Evolutionary conservation across 2,113 vertebrate genomes (phyloP), one percentile per base, ranked within the genome.

Genomic region (Oceanites oceanicus): DNA sequence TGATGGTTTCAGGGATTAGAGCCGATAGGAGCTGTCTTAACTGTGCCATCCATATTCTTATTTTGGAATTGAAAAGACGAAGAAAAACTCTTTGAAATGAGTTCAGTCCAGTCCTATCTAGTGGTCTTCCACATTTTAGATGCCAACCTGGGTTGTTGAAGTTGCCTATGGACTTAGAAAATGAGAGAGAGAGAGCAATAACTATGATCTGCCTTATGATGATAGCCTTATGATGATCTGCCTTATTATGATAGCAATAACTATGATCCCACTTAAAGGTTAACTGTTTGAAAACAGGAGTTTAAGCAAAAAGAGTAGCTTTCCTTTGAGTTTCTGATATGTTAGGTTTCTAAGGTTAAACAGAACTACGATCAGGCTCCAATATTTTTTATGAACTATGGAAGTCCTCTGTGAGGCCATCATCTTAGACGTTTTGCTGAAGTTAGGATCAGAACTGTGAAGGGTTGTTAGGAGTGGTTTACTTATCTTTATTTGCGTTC

Each of bases 341-440:
- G 34, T 56, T 49, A 7, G 45, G 14, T 75, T 88, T 83, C 65
- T 89, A 50, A 68, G 45, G 49, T 74, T 68, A 68, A 73, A 52
- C 34, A 76, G 29, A 74, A 70, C 9, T 59, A 22, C 3, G 15
- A 71, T 96, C 63, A 86, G 63, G 96, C 83, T 95, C 70, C 55
- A 67, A 92, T 38, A 72, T 91, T 90, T 81, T 82, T 94, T 38
- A 47, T 94, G 61, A 92, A 90, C 70, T 90, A 30, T 93, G 47
- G 58, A 94, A 52, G 15, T 71, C 71, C 59, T 91, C 38, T 73
- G 2, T 78, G 34, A 81, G 90, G 30, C 16, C 27, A 16, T 66
- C 15, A 20, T 56, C 45, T 38, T 11, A 34, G 42, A 14, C 5
- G 11, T 82, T 61, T 85, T 71, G 26, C 17, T 86, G 38, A 94